Conservation (phyloP, 2,888 invertebrate genomes). For the Cotesia congregata region DNA sequence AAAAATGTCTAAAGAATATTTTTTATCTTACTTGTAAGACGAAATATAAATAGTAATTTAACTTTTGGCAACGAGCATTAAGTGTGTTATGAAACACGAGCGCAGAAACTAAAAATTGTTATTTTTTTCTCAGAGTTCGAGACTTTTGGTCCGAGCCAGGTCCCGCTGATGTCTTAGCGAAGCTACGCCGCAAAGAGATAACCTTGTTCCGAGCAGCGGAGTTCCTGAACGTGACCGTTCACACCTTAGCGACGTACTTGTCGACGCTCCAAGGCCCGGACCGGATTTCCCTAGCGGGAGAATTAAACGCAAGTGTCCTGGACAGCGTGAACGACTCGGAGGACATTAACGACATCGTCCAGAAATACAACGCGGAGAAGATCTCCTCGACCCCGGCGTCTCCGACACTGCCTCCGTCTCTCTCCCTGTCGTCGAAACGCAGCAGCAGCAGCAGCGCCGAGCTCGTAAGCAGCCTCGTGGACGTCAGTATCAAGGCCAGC, state of each 20-base stretch:
- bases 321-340: constrained; percentile 70
- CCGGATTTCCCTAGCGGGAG: constrained; percentile 70
- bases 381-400: constrained; percentile 48
- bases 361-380: constrained; percentile 65
- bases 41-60: too few relatives aligned
- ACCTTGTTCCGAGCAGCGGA: constrained; percentile 81
- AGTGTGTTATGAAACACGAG: too few relatives aligned
- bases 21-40: too few relatives aligned
- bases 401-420: constrained; percentile 55
- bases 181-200: constrained; percentile 81
- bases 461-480: constrained; percentile 60
- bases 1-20: too few relatives aligned
- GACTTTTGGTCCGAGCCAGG: constrained; percentile 87
- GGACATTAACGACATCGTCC: constrained; percentile 71
- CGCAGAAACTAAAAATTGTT: too few relatives aligned
- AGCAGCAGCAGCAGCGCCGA: constrained; percentile 68
- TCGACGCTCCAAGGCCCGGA: constrained; percentile 74
- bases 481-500: constrained; percentile 61
- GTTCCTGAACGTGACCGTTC: constrained; percentile 82
- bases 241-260: constrained; percentile 80
- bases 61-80: too few relatives aligned
- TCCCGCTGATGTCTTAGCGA: constrained; percentile 80
- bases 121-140: constrained; percentile 71
- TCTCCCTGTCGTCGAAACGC: constrained; percentile 64
- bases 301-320: constrained; percentile 63